phyloP scores from a whole-genome alignment of 2,797 vertebrate genomes.

The Dipus sagitta region DNA sequence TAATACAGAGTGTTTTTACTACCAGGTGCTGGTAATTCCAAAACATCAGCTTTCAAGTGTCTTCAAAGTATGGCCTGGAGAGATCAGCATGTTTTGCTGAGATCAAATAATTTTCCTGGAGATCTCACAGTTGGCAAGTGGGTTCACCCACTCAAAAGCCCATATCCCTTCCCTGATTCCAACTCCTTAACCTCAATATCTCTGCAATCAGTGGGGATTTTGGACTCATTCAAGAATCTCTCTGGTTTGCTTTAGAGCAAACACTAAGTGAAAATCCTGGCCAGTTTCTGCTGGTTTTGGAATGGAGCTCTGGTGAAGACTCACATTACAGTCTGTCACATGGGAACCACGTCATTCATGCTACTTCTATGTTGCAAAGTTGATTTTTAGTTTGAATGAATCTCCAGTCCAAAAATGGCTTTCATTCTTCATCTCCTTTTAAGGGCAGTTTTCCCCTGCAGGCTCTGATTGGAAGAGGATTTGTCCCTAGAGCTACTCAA shows the following conservation, averaged over 20 bases:
- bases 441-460: too few relatives aligned
- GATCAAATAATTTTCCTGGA: neutral
- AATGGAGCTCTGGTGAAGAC: neutral
- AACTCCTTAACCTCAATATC: too few relatives aligned
- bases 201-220: neutral
- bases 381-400: neutral
- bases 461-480: neutral
- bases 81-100: neutral
- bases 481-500: neutral
- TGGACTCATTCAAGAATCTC: neutral
- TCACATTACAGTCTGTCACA: neutral
- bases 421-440: constrained; percentile 1
- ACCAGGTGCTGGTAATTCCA: neutral
- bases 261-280: neutral
- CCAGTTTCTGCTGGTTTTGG: neutral
- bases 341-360: neutral
- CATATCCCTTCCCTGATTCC: neutral
- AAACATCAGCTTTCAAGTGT: neutral
- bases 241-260: neutral
- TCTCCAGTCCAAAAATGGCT: neutral
- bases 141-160: neutral
- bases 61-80: neutral
- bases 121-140: neutral
- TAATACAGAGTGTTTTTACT: neutral
- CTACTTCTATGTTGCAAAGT: neutral